Conservation (phyloP, 2,797 vertebrate species). For the Pampus argenteus region DNA sequence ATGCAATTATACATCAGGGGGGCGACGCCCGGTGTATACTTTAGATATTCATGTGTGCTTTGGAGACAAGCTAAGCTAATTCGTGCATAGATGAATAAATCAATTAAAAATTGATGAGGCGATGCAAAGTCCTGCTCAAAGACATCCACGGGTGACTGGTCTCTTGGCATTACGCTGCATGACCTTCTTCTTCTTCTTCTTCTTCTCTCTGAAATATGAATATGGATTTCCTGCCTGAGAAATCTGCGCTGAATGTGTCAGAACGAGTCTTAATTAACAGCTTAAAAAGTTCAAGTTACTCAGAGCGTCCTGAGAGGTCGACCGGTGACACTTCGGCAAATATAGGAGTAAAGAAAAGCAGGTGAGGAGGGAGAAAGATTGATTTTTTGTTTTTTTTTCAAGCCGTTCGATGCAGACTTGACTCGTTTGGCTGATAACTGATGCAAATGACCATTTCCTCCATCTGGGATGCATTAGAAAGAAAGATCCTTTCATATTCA, state of each 20-base stretch:
- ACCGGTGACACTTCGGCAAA: conserved; percentile 39
- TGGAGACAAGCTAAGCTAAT: conserved; percentile 57
- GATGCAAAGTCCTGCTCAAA: conserved; percentile 52
- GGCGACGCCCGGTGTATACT: conserved; percentile 39
- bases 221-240: conserved; percentile 61
- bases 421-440: conserved; percentile 40
- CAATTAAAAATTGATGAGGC: conserved; percentile 65
- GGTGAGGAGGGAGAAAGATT: neutral
- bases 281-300: conserved; percentile 61
- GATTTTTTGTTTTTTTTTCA: conserved; percentile 29
- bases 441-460: conserved; percentile 58
- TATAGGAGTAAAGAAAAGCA: neutral
- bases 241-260: conserved; percentile 40
- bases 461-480: conserved; percentile 52
- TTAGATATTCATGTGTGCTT: conserved; percentile 54
- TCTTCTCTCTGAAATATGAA: conserved; percentile 55
- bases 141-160: conserved; percentile 51
- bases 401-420: conserved; percentile 23
- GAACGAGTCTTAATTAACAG: conserved; percentile 56
- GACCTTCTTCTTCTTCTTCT: conserved; percentile 69
- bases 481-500: conserved; percentile 51
- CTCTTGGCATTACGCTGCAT: conserved; percentile 36
- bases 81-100: conserved; percentile 75
- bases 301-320: conserved; percentile 24
- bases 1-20: conserved; percentile 29